Percentiles rank a stretch among this genome's conserved stretches.
Conservation (phyloP, 2,113 vertebrate genomes). For the Narcine bancroftii region DNA sequence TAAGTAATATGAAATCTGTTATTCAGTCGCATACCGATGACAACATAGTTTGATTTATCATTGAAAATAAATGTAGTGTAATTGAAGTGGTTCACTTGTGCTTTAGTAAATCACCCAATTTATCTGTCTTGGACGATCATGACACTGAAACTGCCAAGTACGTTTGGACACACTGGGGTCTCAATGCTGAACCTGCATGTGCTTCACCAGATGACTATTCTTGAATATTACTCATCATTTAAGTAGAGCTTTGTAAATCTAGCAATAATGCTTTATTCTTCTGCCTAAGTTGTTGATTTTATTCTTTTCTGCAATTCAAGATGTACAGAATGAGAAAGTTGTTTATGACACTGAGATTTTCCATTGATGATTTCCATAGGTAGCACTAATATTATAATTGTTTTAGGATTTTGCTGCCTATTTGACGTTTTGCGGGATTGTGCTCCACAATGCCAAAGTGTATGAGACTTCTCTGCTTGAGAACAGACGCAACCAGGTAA, state of each 20-base stretch:
- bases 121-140: too few relatives aligned
- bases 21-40: background rate
- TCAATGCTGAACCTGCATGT: too few relatives aligned
- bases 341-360: background rate
- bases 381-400: background rate
- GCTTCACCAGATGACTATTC: background rate
- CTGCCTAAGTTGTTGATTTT: background rate
- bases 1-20: background rate
- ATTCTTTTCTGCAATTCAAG: background rate
- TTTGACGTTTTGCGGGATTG: constrained; percentile 91
- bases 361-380: background rate
- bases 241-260: background rate
- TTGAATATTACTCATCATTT: background rate
- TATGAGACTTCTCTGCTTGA: constrained; percentile 91
- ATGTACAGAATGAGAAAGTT: background rate
- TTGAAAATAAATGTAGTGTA: background rate
- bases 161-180: too few relatives aligned
- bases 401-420: constrained; percentile 85
- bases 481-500: constrained; percentile 89
- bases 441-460: constrained; percentile 90
- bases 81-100: background rate
- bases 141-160: too few relatives aligned
- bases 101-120: background rate
- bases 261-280: background rate
- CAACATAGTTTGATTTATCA: background rate